Evolutionary conservation across 2,797 vertebrate species (phyloP), one percentile per base, ranked within the genome.

Genomic region (Anas bahamensis): DNA sequence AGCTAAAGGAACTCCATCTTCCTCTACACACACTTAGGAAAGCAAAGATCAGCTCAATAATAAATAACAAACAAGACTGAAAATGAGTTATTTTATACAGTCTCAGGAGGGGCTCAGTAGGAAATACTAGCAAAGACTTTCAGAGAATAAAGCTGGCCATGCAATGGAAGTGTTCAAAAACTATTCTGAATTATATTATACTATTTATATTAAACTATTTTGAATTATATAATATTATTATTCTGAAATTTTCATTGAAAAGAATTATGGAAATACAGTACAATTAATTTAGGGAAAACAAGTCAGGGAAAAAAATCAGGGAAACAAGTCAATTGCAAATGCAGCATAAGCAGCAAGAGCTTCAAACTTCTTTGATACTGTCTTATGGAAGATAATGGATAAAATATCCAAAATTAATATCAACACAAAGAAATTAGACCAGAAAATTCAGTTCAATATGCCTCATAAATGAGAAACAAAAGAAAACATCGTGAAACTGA

Each of bases 171-270:
- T 29, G 28, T 81, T 79, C 1, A 41, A 90, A 79, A 91, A 76
- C 52, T 44, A n/a, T 59, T 7, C 26, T 61, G 41, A 87, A 69
- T 18, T 42, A 42, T 42, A 17, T 42, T 42, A 42, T 42, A 17
- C 41, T 42, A 42, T 42, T 42, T 42, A 42, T 17, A 42, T 42
- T 42, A 42, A 42, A 42, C 41, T 42, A 42, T 42, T 42, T 42
- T 42, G 41, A 42, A 42, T 42, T 42, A 17, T 42, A 42, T 17
- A 4, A 17, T 42, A 42, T 42, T 42, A 42, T 42, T 44, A n/a
- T 59, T 7, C 26, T 61, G 41, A 87, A 69, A 42, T 18, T 90
- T 93, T 90, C 39, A 82, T 70, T 86, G 12, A 63, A 78, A 90
- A 74, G 8, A 83, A 71, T 0, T 1, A 72, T 48, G 18, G 74